Conservation (phyloP, 2,113 vertebrate species). For the Osmerus eperlanus region DNA sequence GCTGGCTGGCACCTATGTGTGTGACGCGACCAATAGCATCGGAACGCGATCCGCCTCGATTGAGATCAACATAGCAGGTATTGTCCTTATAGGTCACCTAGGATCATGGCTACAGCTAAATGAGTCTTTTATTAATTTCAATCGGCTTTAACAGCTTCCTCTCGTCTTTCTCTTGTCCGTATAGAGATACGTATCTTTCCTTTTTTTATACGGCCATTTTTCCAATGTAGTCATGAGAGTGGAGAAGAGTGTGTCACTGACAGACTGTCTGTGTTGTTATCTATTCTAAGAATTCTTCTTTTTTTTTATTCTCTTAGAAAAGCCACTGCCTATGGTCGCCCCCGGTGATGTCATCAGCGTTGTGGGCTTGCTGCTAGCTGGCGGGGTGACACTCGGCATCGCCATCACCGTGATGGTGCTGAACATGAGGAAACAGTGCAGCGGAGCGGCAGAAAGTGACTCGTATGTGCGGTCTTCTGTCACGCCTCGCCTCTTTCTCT, state of each 20-base stretch:
- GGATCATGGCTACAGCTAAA: not conserved
- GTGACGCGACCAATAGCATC: conserved; percentile 91
- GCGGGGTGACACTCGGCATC: conserved; percentile 69
- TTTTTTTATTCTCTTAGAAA: conserved; percentile 53
- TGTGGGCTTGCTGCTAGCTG: conserved; percentile 68
- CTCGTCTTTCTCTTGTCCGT: not conserved
- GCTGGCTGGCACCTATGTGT: conserved; percentile 87
- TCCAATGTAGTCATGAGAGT: not conserved
- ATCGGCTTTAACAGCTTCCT: too few relatives aligned
- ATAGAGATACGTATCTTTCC: not conserved
- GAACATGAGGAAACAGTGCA: conserved; percentile 61
- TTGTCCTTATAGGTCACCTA: conserved; percentile 23
- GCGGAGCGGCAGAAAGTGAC: conserved; percentile 47
- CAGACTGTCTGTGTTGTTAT: not conserved
- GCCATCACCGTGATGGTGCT: conserved; percentile 70
- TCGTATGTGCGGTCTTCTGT: conserved; percentile 57
- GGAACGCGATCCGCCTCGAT: conserved; percentile 86
- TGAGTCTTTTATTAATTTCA: too few relatives aligned
- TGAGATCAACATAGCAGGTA: conserved; percentile 94
- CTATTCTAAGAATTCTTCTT: not conserved
- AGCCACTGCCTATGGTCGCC: conserved; percentile 66
- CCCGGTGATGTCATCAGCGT: conserved; percentile 69
- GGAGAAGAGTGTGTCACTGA: not conserved
- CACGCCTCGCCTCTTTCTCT: not conserved
- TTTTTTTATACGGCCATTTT: not conserved